Conservation (phyloP, 2,797 vertebrate species). For the Crenuchus spilurus region DNA sequence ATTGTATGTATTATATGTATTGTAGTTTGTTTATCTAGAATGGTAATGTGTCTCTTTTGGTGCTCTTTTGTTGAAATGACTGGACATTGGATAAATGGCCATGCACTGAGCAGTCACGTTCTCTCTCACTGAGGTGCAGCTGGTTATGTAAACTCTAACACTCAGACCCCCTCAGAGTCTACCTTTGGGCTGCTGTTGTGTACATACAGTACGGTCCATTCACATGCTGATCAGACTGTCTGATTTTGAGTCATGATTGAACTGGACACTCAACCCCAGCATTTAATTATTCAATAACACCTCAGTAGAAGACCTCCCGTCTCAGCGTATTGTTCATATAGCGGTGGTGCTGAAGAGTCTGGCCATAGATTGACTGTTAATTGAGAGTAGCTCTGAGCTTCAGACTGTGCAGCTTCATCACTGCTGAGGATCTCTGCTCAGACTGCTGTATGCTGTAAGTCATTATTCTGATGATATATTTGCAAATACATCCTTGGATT, state of each 20-base stretch:
- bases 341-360: constrained; percentile 64
- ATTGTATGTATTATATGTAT: not conserved
- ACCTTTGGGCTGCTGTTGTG: not conserved
- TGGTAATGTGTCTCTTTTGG: no score
- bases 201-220: constrained; percentile 58
- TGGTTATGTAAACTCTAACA: constrained; percentile 13
- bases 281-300: constrained; percentile 48
- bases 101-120: not conserved
- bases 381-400: constrained; percentile 5
- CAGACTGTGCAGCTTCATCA: constrained; percentile 10
- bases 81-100: not conserved
- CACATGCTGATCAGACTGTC: constrained; percentile 58
- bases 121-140: not conserved
- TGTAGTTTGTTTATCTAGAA: not conserved
- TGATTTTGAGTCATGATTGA: constrained; percentile 63
- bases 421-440: not conserved
- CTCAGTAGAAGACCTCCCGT: constrained; percentile 70
- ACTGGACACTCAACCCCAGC: constrained; percentile 67
- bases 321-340: constrained; percentile 68
- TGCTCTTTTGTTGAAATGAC: not conserved
- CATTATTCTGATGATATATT: not conserved
- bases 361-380: constrained; percentile 43
- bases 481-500: not conserved
- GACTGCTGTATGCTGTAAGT: constrained; percentile 17
- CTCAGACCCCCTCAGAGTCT: not conserved